Base-by-base conservation (phyloP, 2,113 vertebrate species). In the Herpailurus yagouaroundi region DNA sequence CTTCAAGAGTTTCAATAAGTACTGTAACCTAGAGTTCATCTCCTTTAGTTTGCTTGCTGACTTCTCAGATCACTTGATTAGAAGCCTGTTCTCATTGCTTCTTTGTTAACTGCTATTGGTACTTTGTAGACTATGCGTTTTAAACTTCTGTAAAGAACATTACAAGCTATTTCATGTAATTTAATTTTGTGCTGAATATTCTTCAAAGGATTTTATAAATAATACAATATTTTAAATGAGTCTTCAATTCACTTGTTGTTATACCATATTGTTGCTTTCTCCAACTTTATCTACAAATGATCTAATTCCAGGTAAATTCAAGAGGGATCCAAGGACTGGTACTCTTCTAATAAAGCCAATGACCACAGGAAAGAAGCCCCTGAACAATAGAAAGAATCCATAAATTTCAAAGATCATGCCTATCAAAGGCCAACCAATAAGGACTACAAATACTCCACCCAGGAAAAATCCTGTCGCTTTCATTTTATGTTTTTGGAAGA, bases 261-360 rank as follows among this genome's bases (percentile, higher is more conserved):
- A 99, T 99, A 99, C 99, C 99, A 99, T 99, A 98, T 99, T 99
- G 99, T 99, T 99, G 99, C 99, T 99, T 98, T 99, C 99, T 97
- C 99, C 99, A 97, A 98, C 99, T 99, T 99, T 99, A 99, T 99
- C 99, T 99, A 99, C 99, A 96, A 99, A 99, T 98, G 99, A 99
- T 97, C 99, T 99, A 98, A 99, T 99, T 98, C 99, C 99, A 50
- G 99, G 99, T 97, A 99, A 99, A 99, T 99, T 99, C 94, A 99
- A 98, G 97, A 99, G 98, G n/a, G 99, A 99, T 48, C 99, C 99
- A 6, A 99, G 99, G 73, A 99, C 98, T 18, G 99, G 99, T 93
- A 99, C 99, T 99, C 99, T 99, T 98, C 99, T 99, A 97, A 99
- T 99, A 97, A 99, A 99, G 97, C 99, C 99, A 33, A 99, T 95